Evolutionary conservation across 92 coral and sea anemone species (phyloP).

Genomic region (Epizoanthus fatuus): DNA sequence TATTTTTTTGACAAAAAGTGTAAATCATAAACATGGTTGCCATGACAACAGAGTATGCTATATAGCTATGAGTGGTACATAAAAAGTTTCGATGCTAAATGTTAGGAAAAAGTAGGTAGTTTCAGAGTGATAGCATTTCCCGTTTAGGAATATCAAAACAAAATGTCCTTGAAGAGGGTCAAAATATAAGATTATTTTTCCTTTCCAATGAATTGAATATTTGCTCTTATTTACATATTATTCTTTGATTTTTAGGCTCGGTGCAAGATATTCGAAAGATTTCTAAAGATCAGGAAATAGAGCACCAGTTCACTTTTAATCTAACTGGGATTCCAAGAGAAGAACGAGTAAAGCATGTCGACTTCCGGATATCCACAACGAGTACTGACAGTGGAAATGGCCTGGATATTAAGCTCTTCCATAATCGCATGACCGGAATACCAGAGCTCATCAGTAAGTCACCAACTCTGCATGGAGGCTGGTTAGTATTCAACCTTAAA

Average conservation of each 20-base stretch:
- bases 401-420: conserved; percentile 30
- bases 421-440: not conserved
- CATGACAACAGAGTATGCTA: too few relatives aligned
- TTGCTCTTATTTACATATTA: not conserved
- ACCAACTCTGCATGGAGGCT: conserved; percentile 12
- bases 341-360: conserved; percentile 16
- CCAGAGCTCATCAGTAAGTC: conserved; percentile 6
- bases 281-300: conserved; percentile 13
- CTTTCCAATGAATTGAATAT: not conserved
- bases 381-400: not conserved
- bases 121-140: too few relatives aligned
- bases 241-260: conserved; percentile 13
- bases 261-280: not conserved
- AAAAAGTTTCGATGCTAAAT: too few relatives aligned
- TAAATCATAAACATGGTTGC: too few relatives aligned
- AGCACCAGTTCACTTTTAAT: conserved; percentile 7
- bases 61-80: too few relatives aligned
- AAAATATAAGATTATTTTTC: too few relatives aligned
- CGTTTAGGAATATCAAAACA: too few relatives aligned
- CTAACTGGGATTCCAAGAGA: conserved; percentile 26
- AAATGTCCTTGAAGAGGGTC: too few relatives aligned
- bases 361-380: conserved; percentile 13
- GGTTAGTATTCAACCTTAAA: conserved; percentile 24
- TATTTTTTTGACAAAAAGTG: too few relatives aligned
- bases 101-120: too few relatives aligned